These are phyloP conservation scores for Platypus cylindrus DNA, from an alignment of 2,888 invertebrate genomes.

Conservation along the genomic window DNA sequence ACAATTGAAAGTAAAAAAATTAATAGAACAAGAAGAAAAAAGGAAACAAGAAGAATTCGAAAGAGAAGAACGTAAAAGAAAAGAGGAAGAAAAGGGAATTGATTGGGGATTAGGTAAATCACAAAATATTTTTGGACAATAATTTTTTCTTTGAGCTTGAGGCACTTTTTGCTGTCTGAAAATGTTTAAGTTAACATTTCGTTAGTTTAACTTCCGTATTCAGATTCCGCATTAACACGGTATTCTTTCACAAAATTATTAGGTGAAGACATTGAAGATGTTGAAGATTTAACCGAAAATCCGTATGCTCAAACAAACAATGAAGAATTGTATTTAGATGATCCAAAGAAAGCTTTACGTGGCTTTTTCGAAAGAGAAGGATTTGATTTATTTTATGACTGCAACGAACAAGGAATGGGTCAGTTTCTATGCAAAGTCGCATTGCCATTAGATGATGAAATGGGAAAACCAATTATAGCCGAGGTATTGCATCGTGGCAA, in stretches of 20 bases:
- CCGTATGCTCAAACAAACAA: constrained; percentile 71
- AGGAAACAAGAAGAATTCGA: constrained; percentile 38
- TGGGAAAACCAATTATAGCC: constrained; percentile 64
- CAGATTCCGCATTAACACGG: too few species aligned
- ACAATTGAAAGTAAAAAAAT: constrained; percentile 32
- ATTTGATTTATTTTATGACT: constrained; percentile 69
- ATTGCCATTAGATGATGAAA: constrained; percentile 67
- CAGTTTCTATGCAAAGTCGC: constrained; percentile 76
- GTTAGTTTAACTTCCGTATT: constrained; percentile 1
- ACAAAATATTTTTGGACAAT: too few species aligned
- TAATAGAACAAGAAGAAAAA: constrained; percentile 32
- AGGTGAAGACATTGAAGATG: constrained; percentile 81
- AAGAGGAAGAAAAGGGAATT: constrained; percentile 59
- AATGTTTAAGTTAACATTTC: too few species aligned
- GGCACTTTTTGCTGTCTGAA: too few species aligned
- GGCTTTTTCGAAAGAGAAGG: constrained; percentile 94
- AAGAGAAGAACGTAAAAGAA: constrained; percentile 40
- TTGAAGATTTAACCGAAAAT: constrained; percentile 67
- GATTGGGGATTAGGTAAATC: constrained; percentile 82
- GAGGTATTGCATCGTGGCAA: constrained; percentile 82
- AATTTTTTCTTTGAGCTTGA: too few species aligned
- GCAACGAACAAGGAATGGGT: constrained; percentile 65
- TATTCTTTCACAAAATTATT: too few species aligned
- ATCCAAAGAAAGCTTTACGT: constrained; percentile 88
- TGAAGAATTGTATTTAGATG: constrained; percentile 82